Evolutionary conservation across 2,113 vertebrate genomes (phyloP).

Genomic region (Puntigrus tetrazona): DNA sequence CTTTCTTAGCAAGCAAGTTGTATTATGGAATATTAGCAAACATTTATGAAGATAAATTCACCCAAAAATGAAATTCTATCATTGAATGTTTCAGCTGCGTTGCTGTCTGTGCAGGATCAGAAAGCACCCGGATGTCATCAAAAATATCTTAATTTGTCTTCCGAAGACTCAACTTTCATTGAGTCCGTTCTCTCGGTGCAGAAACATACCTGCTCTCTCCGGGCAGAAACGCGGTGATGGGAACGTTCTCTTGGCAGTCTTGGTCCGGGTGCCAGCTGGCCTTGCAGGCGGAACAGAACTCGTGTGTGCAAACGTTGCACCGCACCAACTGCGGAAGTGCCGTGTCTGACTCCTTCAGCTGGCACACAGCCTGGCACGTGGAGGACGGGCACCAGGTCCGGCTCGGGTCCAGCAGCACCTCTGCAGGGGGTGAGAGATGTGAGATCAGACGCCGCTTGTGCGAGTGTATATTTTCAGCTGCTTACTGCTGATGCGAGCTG

Average conservation of each 20-base stretch:
- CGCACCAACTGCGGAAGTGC: conserved; percentile 88
- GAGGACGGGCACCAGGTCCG: conserved; percentile 97
- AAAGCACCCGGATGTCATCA: no score
- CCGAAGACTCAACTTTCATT: no score
- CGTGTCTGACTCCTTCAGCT: conserved; percentile 86
- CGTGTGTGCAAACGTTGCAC: conserved; percentile 86
- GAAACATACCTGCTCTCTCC: conserved; percentile 98
- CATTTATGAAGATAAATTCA: background rate
- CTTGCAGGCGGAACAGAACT: conserved; percentile 97
- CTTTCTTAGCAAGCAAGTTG: background rate
- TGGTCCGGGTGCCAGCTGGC: conserved; percentile 94
- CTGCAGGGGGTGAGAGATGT: conserved; percentile 64
- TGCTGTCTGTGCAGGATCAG: no score
- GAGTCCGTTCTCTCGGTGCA: no score
- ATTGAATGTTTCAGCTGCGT: no score
- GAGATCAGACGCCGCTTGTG: background rate
- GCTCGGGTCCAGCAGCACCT: conserved; percentile 96
- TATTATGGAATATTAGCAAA: background rate
- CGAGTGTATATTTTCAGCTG: conserved; percentile 14
- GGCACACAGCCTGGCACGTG: conserved; percentile 95
- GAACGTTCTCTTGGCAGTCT: conserved; percentile 88
- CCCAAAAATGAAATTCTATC: no score
- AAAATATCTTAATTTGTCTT: no score
- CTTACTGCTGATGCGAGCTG: background rate
- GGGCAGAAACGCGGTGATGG: conserved; percentile 87